Conservation (phyloP, 2,888 invertebrate species). For the Euzetes globulus region DNA sequence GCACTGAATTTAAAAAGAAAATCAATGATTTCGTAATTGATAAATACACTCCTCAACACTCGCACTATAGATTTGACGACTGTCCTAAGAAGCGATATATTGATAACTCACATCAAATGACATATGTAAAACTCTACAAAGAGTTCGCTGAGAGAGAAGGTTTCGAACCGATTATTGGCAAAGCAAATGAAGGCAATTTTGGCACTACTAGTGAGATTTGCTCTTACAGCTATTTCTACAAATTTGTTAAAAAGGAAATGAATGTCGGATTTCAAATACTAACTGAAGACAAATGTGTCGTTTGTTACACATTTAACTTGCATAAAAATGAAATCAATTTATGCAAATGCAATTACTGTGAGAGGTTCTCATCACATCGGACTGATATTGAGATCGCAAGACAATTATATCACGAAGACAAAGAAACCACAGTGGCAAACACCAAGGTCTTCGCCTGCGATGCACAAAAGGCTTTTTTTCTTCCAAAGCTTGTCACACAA, state of each 20-base stretch:
- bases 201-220: too few relatives aligned
- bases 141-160: background rate
- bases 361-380: too few relatives aligned
- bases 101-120: background rate
- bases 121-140: background rate
- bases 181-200: background rate
- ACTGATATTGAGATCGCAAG: too few relatives aligned
- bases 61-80: background rate
- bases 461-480: background rate
- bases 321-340: too few relatives aligned
- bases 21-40: background rate
- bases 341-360: too few relatives aligned
- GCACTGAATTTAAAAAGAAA: too few relatives aligned
- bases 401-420: too few relatives aligned
- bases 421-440: too few relatives aligned
- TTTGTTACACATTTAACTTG: too few relatives aligned
- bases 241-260: too few relatives aligned
- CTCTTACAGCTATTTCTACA: background rate
- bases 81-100: background rate
- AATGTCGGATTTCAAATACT: too few relatives aligned
- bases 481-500: background rate
- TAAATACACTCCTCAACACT: background rate
- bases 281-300: too few relatives aligned
- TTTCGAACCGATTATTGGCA: background rate
- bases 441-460: background rate